phyloP scores from a whole-genome alignment of 2,797 vertebrate genomes.

The Xenops minutus region DNA sequence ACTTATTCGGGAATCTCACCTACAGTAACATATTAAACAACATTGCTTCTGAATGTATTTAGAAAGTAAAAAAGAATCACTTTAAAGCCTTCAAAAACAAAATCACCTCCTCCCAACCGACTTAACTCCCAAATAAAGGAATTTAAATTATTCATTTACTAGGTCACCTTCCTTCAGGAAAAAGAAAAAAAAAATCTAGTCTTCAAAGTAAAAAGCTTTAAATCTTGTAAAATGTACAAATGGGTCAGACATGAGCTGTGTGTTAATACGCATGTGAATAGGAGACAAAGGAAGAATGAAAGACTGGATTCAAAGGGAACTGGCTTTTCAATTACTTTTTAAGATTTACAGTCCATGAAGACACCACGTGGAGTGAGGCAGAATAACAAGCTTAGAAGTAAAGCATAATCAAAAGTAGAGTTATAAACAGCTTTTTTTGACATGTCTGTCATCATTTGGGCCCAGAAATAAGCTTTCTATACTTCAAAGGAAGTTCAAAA shows the following conservation, averaged over 20 bases:
- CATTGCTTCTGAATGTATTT: not conserved
- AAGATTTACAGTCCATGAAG: slow-evolving; percentile 31
- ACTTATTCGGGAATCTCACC: not conserved
- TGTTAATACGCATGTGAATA: not conserved
- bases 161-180: not conserved
- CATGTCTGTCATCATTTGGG: not conserved
- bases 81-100: not conserved
- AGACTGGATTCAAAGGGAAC: not conserved
- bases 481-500: not conserved
- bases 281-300: not conserved
- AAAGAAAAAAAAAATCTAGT: not conserved
- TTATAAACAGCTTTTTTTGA: not conserved
- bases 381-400: slow-evolving; percentile 13
- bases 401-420: not conserved
- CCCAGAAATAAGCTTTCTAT: not conserved
- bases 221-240: slow-evolving; percentile 6
- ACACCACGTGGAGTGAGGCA: slow-evolving; percentile 43
- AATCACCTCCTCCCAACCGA: not conserved
- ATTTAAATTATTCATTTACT: not conserved
- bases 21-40: not conserved
- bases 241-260: not conserved
- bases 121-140: not conserved
- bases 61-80: not conserved
- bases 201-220: slow-evolving; percentile 47
- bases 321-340: not conserved